Evolutionary conservation across 2,797 vertebrate genomes (phyloP), one percentile per base, ranked within the genome.

Genomic region (Jordanella pulchra): DNA sequence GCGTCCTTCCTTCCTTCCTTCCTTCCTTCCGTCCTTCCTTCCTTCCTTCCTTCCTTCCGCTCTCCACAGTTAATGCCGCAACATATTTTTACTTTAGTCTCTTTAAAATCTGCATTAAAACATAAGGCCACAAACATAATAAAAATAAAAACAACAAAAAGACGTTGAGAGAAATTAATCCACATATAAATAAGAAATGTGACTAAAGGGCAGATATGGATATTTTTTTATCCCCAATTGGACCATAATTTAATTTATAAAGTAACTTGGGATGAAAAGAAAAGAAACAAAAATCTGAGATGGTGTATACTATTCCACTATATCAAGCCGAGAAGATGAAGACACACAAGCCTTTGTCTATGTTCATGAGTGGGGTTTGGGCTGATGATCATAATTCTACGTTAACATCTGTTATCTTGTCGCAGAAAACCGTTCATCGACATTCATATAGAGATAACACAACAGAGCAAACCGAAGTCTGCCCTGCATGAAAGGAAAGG

Each of bases 71-170:
- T n/a, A n/a, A 82, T 21, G 32, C 76, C 64, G 75, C 28, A 50
- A 86, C 54, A 66, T 76, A 78, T 77, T 64, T 44, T 74, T 83
- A 81, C 75, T 79, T 76, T 67, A 67, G 74, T 67, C 71, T 65
- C 72, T 65, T 65, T 64, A 54, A 45, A 77, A 84, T 70, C 71
- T 80, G 70, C 80, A 67, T 65, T 45, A 65, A 84, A 81, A 83
- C 76, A 86, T 82, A 85, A 69, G 71, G 61, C 35, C 42, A 5
- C 64, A 53, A 66, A 73, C 75, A 45, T 32, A 39, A n/a, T n/a
- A n/a, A n/a, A n/a, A n/a, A n/a, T n/a, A n/a, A n/a, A n/a, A n/a
- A n/a, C 44, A 66, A 23, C 9, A 42, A n/a, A 51, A 17, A 71
- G 75, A 48, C 35, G 68, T 61, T 54, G 18, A 23, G 17, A 70